Conservation (phyloP, 2,888 invertebrate species). For the Nomada lathburiana region DNA sequence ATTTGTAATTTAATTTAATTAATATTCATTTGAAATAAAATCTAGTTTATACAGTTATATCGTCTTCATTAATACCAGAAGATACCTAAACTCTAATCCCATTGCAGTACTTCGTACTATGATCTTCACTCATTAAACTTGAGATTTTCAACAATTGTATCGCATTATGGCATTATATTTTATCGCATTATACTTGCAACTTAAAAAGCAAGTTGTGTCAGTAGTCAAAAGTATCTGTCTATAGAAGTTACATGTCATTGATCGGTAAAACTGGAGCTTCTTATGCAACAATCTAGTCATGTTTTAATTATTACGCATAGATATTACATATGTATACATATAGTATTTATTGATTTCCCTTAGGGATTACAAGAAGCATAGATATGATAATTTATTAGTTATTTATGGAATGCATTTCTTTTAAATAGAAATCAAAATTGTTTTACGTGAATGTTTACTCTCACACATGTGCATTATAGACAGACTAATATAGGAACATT, state of each 20-base stretch:
- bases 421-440: constrained; percentile 76
- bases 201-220: constrained; percentile 69
- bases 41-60: constrained; percentile 48
- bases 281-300: too few relatives aligned
- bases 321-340: too few relatives aligned
- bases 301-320: too few relatives aligned
- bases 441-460: constrained; percentile 62
- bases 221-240: constrained; percentile 62
- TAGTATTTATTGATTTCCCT: too few relatives aligned
- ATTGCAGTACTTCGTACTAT: constrained; percentile 3
- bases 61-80: constrained; percentile 38
- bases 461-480: constrained; percentile 13
- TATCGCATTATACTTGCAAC: constrained; percentile 72
- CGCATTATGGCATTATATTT: constrained; percentile 59
- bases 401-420: constrained; percentile 71
- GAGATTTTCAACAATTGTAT: too few relatives aligned
- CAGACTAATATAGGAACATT: neutral
- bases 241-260: too few relatives aligned
- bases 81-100: constrained; percentile 20
- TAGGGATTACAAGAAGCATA: constrained; percentile 48
- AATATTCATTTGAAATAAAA: constrained; percentile 45
- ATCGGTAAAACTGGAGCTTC: too few relatives aligned
- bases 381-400: constrained; percentile 71
- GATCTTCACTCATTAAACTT: too few relatives aligned
- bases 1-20: constrained; percentile 57